Evolutionary conservation across 92 coral and sea anemone genomes (phyloP), one percentile per base, ranked within the genome.

Genomic region (Heteractis magnifica): DNA sequence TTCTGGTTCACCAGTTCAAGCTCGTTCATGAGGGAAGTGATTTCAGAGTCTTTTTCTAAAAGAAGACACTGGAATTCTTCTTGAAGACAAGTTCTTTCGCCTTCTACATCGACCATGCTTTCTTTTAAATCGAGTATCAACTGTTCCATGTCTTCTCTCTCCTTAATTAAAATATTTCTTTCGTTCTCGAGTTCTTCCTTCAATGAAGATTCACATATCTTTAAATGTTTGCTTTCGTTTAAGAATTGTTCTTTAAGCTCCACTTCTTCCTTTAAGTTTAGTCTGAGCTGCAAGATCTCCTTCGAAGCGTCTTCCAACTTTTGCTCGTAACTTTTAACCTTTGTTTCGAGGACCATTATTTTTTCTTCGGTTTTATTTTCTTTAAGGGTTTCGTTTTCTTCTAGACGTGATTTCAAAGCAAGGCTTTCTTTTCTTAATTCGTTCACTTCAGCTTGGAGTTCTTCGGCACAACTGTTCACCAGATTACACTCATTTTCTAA

Each of bases 391-490:
- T 75, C 79, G 11, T 7, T 18, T 18, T 75, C 79, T 75, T 75
- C 4, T 8, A 75, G 56, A 16, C 79, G 79, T 6, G 79, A 49
- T 49, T 75, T 49, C 10, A 75, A 14, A 7, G 56, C 79, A 16
- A 49, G 53, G 13, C 49, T 75, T 75, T 75, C 79, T n/a, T 41
- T 52, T 14, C 49, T 49, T n/a, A 75, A 20, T 18, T 52, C 79
- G 19, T 75, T 19, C 3, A 75, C 55, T 49, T 75, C 79, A 0
- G 26, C 59, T 20, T 75, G 79, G 9, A 75, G n/a, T 14, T 75
- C 79, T 34, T 75, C 79, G 7, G 59, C 59, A 20, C 59, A 75
- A 49, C 79, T 49, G 79, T 75, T 75, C 6, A 75, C 79, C n/a
- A 75, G 59, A 20, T 75, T 75, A 15, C 59, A 49, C 41, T 75